Percentiles rank a stretch among this genome's conserved stretches.
phyloP scores from a whole-genome alignment of 2,113 vertebrate species.

The Lagopus muta region DNA sequence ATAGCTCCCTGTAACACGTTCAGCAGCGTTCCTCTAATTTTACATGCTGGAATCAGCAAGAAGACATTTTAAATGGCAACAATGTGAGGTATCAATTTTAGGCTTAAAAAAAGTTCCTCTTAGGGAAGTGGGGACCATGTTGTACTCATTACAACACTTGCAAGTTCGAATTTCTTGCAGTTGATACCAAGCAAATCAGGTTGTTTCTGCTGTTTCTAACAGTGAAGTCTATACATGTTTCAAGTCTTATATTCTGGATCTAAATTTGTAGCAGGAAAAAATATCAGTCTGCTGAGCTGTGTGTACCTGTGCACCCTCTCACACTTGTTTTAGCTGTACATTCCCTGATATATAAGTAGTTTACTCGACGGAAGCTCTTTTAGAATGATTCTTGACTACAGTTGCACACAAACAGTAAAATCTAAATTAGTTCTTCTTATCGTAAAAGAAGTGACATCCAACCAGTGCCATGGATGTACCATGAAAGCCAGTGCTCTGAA shows the following conservation, averaged over 20 bases:
- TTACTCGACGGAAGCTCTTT: background rate
- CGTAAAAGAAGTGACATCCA: background rate
- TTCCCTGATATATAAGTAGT: background rate
- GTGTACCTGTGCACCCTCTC: background rate
- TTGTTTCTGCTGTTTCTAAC: background rate
- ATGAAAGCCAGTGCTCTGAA: background rate
- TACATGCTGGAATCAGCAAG: background rate
- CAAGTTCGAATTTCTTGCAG: background rate
- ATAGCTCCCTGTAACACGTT: background rate
- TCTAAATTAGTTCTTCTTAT: background rate
- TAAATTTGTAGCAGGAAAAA: background rate
- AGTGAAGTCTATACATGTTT: background rate
- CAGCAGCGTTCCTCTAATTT: conserved; percentile 1
- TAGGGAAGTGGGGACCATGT: background rate
- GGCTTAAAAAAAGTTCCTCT: background rate
- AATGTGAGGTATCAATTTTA: background rate
- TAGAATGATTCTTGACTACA: background rate
- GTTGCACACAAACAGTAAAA: background rate
- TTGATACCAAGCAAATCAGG: background rate
- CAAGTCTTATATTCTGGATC: background rate
- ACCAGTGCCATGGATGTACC: background rate
- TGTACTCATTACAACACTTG: background rate
- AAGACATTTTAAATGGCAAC: conserved; percentile 7
- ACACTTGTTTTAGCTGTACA: background rate
- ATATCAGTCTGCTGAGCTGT: background rate